Evolutionary conservation across 1,140 invertebrate species (phyloP), one percentile per base, ranked within the genome.

Genomic region (Neodiprion virginianus): DNA sequence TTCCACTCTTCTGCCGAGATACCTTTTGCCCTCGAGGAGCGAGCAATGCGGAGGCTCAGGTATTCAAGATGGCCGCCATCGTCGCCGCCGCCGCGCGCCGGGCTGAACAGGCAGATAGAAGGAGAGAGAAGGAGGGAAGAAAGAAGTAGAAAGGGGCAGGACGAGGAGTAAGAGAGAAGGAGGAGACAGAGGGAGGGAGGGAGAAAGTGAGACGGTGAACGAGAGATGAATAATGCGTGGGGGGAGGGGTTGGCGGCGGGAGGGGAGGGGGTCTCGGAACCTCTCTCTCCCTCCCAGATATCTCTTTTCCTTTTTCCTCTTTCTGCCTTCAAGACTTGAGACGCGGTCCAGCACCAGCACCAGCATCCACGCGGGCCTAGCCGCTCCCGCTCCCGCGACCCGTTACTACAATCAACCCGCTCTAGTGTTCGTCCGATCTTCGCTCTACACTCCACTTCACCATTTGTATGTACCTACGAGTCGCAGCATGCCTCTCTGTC

Each of bases 11-110:
- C 81, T 79, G 79, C 81, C 82, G 81, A 88, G 86, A 88, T 88
- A 87, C 86, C 88, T 89, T 88, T 89, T 89, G 87, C 88, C 88
- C 87, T 88, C 86, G 81, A 88, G 87, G 86, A 88, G 87, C 84
- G 84, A 88, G 88, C 88, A 87, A 88, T 88, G 88, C 86, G 86
- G 85, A 87, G 86, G 83, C 86, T 88, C 84, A 88, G 86, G 87
- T 88, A 89, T 88, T 81, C 87, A 88, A 89, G 86, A 89, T 89
- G 88, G 87, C 88, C 84, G 88, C 73, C 75, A 71, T 71, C 72
- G 73, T 17, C 53, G 53, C 11, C 53, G 53, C 53, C 53, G 53
- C 53, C 69, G 71, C 4, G 53, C 71, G 66, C 67, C 21, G 71
- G 49, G 50, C 71, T 68, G 66, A 69, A 21, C 81, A 21, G 14